Conservation (phyloP, 2,888 invertebrate species). For the Aspidapion aeneum region DNA sequence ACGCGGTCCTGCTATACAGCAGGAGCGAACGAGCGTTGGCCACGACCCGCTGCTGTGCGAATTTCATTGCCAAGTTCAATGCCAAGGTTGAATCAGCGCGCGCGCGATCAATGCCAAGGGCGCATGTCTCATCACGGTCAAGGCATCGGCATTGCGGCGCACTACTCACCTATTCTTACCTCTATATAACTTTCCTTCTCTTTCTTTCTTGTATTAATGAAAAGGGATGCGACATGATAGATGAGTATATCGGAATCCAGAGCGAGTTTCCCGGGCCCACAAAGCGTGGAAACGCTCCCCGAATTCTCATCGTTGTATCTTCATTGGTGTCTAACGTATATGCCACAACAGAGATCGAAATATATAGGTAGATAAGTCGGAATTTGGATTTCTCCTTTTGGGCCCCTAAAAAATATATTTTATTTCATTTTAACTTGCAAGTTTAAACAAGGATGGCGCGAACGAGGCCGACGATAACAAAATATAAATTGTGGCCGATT, state of each 20-base stretch:
- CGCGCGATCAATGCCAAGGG: not conserved
- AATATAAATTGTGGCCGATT: no score
- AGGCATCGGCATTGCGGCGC: conserved; percentile 4
- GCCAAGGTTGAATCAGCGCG: conserved; percentile 24
- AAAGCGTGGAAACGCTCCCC: no score
- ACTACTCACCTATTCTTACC: not conserved
- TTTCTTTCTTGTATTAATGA: not conserved
- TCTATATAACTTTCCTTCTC: not conserved
- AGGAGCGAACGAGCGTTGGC: no score
- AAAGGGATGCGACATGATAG: not conserved
- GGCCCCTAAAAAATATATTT: no score
- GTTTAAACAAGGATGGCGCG: no score
- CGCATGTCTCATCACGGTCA: conserved; percentile 8
- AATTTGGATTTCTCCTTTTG: no score
- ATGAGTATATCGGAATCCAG: not conserved
- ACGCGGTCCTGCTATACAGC: not conserved
- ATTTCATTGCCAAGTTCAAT: conserved; percentile 19
- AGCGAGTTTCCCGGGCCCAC: not conserved
- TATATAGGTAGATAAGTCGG: no score
- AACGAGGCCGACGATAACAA: no score
- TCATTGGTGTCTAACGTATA: no score
- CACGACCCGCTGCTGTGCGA: not conserved
- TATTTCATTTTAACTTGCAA: no score
- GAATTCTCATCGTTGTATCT: no score
- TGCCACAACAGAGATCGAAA: no score